A percentile compares a stretch with the other conserved stretches of the same genome.
phyloP scores from a whole-genome alignment of 2,888 invertebrate genomes.

The Eurytoma adleriae region DNA sequence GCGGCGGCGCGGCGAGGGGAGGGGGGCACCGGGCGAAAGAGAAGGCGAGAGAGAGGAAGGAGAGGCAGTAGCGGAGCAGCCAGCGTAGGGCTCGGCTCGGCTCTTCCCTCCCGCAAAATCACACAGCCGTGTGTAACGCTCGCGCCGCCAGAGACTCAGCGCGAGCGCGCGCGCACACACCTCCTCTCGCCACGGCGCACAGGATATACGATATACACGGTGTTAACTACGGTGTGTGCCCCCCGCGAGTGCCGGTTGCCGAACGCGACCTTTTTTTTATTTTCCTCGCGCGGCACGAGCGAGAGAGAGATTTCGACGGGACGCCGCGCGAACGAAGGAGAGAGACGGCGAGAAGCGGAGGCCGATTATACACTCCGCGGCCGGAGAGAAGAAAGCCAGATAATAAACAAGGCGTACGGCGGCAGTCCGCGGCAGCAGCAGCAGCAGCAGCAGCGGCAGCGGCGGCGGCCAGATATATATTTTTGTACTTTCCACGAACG shows the following conservation, averaged over 20 bases:
- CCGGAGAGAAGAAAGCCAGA: slow-evolving; percentile 22
- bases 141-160: neutral
- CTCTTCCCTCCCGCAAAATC: slow-evolving; percentile 39
- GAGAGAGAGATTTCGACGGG: neutral
- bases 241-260: neutral
- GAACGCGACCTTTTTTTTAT: neutral
- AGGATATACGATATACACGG: neutral
- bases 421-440: slow-evolving; percentile 12
- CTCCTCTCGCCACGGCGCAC: neutral
- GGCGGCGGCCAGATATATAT: slow-evolving; percentile 44
- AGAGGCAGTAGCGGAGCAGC: slow-evolving; percentile 60
- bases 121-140: slow-evolving; percentile 30
- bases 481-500: slow-evolving; percentile 49
- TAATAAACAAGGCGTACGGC: slow-evolving; percentile 39
- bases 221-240: neutral
- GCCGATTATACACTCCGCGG: neutral
- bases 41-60: slow-evolving; percentile 44
- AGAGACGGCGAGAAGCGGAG: neutral
- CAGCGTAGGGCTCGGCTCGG: slow-evolving; percentile 57
- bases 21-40: slow-evolving; percentile 51
- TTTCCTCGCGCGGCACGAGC: neutral
- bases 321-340: neutral
- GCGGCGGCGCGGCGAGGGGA: slow-evolving; percentile 30
- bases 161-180: slow-evolving; percentile 5
- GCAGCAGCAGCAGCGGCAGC: slow-evolving; percentile 6